Evolutionary conservation across 1,140 invertebrate species (phyloP), one percentile per base, ranked within the genome.

Genomic region (Calliopsis andreniformis): DNA sequence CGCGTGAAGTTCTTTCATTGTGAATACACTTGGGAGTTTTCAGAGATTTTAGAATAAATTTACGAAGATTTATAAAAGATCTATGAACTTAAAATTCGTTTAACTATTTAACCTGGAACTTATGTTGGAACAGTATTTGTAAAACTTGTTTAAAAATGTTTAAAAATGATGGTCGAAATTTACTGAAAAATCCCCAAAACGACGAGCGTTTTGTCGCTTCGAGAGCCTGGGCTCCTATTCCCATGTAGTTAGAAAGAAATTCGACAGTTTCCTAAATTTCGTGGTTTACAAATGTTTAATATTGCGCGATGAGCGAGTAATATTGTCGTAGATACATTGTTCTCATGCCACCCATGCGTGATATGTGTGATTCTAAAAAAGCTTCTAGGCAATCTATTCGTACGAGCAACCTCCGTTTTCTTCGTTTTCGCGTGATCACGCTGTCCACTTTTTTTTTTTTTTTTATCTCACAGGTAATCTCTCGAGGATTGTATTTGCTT

Each of bases 321-420:
- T 72, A 72, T 64, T 64, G 47, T 72, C 70, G 12, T n/a, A 25
- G 61, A 67, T 45, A 71, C 32, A 53, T 18, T n/a, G n/a, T n/a
- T 63, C 43, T 20, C 8, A 53, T 23, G 23, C 6, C 16, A 35
- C n/a, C n/a, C 39, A 69, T 30, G 64, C 32, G 30, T 83, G 82
- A 84, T 84, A 84, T 84, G 82, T 83, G 81, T 80, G 49, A 47
- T 77, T 63, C 66, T 58, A 16, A 63, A 56, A 70, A 61, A 76
- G n/a, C 56, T 58, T 66, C 23, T 47, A 51, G 12, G 39, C 32
- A 42, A 35, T 67, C 35, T 49, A 59, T 23, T 76, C 67, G 32
- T 39, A 53, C 25, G 18, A 25, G 7, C 51, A 47, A 5, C 23
- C 39, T 20, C 25, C 23, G 25, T 55, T 45, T 42, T 8, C 16